These are phyloP conservation scores for Pterois miles DNA, from an alignment of 2,797 vertebrate genomes.

Conservation along the genomic window DNA sequence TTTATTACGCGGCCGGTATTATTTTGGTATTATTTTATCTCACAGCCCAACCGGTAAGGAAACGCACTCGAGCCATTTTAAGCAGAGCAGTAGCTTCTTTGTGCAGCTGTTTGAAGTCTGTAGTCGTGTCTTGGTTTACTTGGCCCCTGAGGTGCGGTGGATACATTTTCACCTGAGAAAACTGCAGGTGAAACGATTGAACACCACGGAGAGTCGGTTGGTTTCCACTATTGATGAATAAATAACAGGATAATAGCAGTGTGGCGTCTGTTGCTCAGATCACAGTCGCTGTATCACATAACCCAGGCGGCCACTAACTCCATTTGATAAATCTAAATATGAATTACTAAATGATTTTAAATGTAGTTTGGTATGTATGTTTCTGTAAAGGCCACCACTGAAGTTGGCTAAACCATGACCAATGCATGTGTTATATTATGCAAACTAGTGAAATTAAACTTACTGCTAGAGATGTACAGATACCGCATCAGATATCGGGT, in stretches of 20 bases:
- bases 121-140: neutral
- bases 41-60: neutral
- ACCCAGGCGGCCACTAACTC: constrained; percentile 38
- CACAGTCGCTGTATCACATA: constrained; percentile 65
- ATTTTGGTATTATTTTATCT: neutral
- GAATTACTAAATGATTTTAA: neutral
- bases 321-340: too few relatives aligned
- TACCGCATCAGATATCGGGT: too few relatives aligned
- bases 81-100: neutral
- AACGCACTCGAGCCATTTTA: neutral
- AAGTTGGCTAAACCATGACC: neutral
- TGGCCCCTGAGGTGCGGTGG: neutral
- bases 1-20: neutral
- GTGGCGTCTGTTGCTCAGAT: constrained; percentile 68
- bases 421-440: neutral
- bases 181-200: constrained; percentile 43
- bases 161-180: constrained; percentile 49
- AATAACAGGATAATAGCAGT: constrained; percentile 72
- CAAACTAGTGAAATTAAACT: neutral
- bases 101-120: neutral
- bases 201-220: constrained; percentile 38
- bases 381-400: neutral
- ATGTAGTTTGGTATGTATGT: neutral
- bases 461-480: too few relatives aligned
- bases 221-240: constrained; percentile 81